Evolutionary conservation across 2,888 invertebrate genomes (phyloP).

Genomic region (Invenusta paracnida): DNA sequence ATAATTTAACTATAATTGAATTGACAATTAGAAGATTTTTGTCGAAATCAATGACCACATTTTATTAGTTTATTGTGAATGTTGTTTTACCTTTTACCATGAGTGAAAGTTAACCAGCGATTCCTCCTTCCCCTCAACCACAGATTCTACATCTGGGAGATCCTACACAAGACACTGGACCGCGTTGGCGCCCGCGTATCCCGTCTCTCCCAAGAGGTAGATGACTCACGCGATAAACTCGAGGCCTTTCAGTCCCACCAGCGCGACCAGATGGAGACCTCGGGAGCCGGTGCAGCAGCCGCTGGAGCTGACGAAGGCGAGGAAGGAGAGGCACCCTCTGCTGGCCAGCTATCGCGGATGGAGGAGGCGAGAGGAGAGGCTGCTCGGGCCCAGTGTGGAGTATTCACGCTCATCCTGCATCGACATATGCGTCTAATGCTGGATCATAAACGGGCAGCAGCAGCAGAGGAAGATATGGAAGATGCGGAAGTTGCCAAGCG

Average conservation of each 20-base stretch:
- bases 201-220: conserved; percentile 71
- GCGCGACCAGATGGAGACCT: background rate
- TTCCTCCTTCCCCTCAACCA: too few relatives aligned
- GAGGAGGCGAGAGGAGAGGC: conserved; percentile 11
- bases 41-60: too few relatives aligned
- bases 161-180: conserved; percentile 85
- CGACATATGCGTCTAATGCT: background rate
- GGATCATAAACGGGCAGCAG: background rate
- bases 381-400: conserved; percentile 1
- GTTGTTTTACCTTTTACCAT: background rate
- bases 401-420: conserved; percentile 12
- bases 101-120: too few relatives aligned
- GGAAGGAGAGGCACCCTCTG: background rate
- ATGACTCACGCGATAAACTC: conserved; percentile 78
- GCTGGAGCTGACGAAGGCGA: background rate
- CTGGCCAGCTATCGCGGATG: background rate
- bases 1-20: too few relatives aligned
- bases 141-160: conserved; percentile 90
- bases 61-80: background rate
- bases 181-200: conserved; percentile 93
- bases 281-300: background rate
- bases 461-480: background rate
- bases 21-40: too few relatives aligned
- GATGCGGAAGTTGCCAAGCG: background rate
- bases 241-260: conserved; percentile 61